phyloP scores from a whole-genome alignment of 2,113 vertebrate genomes.

The Nematolebias whitei region DNA sequence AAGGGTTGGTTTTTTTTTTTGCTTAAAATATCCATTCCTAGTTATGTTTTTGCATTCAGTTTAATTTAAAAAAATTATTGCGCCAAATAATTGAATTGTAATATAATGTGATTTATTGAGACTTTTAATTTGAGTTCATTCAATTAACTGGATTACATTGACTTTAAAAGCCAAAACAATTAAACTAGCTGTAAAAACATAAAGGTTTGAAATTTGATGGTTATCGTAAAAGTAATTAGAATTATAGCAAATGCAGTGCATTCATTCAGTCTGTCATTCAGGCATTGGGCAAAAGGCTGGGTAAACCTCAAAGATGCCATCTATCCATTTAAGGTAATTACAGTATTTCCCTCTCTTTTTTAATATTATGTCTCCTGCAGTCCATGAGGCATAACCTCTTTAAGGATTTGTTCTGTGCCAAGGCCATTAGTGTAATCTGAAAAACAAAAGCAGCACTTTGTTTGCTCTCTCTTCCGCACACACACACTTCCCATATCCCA shows the following conservation, averaged over 20 bases:
- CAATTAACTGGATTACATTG: neutral
- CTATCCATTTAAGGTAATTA: neutral
- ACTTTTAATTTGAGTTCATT: neutral
- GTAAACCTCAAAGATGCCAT: neutral
- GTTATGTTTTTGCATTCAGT: too few species aligned
- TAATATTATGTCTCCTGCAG: slow-evolving; percentile 7
- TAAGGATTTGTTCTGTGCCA: slow-evolving; percentile 58
- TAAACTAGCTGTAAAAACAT: neutral
- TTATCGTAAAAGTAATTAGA: too few species aligned
- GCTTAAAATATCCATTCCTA: too few species aligned
- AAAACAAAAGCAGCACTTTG: slow-evolving; percentile 67
- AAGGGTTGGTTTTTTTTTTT: too few species aligned
- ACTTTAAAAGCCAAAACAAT: neutral
- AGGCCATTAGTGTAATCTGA: slow-evolving; percentile 74
- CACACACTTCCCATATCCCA: slow-evolving; percentile 50
- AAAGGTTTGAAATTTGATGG: neutral
- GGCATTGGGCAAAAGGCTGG: neutral
- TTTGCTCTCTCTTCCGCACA: slow-evolving; percentile 36
- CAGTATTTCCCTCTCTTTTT: slow-evolving; percentile 23
- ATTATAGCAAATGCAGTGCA: neutral
- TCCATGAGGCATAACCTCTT: slow-evolving; percentile 56
- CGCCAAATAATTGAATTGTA: too few species aligned
- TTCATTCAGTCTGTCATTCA: slow-evolving; percentile 3
- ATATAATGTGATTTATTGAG: neutral
- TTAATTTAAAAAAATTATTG: neutral